A percentile compares a stretch with the other conserved stretches of the same genome.
Evolutionary conservation across 2,888 invertebrate species (phyloP).

Genomic region (Mythimna lalbum): DNA sequence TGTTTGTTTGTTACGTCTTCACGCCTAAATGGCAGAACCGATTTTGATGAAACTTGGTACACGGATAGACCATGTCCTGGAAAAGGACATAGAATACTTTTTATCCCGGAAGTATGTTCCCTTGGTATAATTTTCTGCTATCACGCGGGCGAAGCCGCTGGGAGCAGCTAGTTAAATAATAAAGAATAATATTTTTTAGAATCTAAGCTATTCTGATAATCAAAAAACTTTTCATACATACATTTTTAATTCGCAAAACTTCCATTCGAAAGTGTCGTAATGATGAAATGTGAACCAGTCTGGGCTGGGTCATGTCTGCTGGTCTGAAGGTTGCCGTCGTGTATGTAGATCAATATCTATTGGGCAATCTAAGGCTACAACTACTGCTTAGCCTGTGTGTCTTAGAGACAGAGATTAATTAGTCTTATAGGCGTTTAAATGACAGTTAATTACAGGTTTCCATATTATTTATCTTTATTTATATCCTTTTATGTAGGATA

Average conservation of each 20-base stretch:
- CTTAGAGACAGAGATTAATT: background rate
- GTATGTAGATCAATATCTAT: constrained; percentile 68
- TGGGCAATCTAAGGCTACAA: constrained; percentile 57
- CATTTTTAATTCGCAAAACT: constrained; percentile 35
- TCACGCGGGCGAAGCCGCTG: too few relatives aligned
- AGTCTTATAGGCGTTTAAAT: background rate
- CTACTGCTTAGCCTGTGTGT: constrained; percentile 32
- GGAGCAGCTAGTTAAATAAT: too few relatives aligned
- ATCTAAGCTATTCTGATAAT: background rate
- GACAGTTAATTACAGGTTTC: background rate
- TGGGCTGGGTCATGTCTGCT: constrained; percentile 60
- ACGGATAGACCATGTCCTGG: too few relatives aligned
- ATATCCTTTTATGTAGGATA: too few relatives aligned
- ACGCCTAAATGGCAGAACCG: too few relatives aligned
- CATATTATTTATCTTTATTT: too few relatives aligned
- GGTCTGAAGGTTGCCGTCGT: constrained; percentile 64
- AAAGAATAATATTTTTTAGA: background rate
- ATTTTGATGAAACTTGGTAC: too few relatives aligned
- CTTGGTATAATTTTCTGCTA: too few relatives aligned
- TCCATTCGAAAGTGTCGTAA: constrained; percentile 61
- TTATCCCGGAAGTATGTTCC: too few relatives aligned
- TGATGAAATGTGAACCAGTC: constrained; percentile 62
- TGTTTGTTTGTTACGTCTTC: too few relatives aligned
- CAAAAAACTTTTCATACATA: background rate
- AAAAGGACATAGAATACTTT: too few relatives aligned